Conservation (phyloP, 2,797 vertebrate genomes). For the Cyprinodon diabolis region DNA sequence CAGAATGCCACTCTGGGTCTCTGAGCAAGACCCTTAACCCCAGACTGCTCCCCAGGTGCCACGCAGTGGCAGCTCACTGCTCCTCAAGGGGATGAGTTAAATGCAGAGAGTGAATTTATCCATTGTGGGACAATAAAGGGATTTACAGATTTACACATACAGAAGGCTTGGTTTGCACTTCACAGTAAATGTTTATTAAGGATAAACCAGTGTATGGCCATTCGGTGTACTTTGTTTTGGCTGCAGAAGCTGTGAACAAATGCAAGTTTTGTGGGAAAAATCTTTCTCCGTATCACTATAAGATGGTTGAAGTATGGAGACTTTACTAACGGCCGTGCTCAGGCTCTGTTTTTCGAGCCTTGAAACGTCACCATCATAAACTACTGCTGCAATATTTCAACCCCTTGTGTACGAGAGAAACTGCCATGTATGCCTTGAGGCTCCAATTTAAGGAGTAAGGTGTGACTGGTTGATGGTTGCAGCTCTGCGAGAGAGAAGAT, state of each 20-base stretch:
- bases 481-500: conserved; percentile 25
- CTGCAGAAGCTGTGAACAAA: not conserved
- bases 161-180: not conserved
- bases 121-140: too few relatives aligned
- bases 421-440: conserved; percentile 1
- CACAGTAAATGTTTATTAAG: not conserved
- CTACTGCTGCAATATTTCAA: conserved; percentile 13
- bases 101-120: too few relatives aligned
- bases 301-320: not conserved
- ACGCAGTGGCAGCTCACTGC: too few relatives aligned
- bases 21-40: too few relatives aligned
- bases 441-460: conserved; percentile 27
- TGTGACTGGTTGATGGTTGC: conserved; percentile 22
- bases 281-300: not conserved
- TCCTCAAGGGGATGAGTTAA: too few relatives aligned
- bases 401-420: conserved; percentile 4
- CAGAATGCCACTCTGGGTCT: too few relatives aligned
- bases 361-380: conserved; percentile 19
- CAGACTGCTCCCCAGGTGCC: too few relatives aligned
- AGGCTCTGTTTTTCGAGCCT: conserved; percentile 12
- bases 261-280: not conserved
- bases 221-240: not conserved
- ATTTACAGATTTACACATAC: too few relatives aligned
- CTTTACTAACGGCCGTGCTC: not conserved
- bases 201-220: not conserved